Conservation (phyloP, 2,888 invertebrate species). For the Drosophila mimetica region DNA sequence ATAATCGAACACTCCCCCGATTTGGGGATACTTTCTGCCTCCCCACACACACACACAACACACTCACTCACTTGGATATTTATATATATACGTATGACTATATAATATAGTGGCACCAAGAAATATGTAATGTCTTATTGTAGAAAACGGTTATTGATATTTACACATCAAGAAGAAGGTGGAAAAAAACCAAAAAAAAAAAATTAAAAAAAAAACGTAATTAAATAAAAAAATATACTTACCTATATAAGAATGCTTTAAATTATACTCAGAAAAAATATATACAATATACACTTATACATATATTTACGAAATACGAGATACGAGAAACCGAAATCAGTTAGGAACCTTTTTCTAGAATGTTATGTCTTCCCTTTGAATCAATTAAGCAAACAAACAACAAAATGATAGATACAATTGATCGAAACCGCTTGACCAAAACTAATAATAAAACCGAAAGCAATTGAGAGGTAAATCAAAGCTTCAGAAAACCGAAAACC, state of each 20-base stretch:
- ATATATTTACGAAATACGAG: slow-evolving; percentile 41
- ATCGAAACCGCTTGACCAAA: slow-evolving; percentile 45
- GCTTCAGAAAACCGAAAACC: slow-evolving; percentile 22
- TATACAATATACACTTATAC: slow-evolving; percentile 68
- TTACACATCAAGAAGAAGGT: slow-evolving; percentile 67
- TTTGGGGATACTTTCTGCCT: slow-evolving; percentile 24
- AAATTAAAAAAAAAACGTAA: slow-evolving; percentile 16
- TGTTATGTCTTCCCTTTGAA: slow-evolving; percentile 79
- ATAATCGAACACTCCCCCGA: slow-evolving; percentile 5
- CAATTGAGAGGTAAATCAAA: slow-evolving; percentile 30
- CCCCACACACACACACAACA: slow-evolving; percentile 13
- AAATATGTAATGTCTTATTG: slow-evolving; percentile 66
- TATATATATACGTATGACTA: slow-evolving; percentile 42
- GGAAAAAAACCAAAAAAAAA: slow-evolving; percentile 31
- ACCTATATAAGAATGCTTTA: slow-evolving; percentile 53
- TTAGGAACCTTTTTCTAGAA: slow-evolving; percentile 78
- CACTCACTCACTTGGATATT: slow-evolving; percentile 29
- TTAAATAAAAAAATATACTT: slow-evolving; percentile 22
- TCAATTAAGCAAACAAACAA: slow-evolving; percentile 59
- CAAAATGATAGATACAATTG: slow-evolving; percentile 37
- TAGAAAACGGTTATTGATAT: slow-evolving; percentile 70
- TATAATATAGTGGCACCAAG: slow-evolving; percentile 66
- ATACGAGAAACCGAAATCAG: slow-evolving; percentile 54
- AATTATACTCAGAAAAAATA: slow-evolving; percentile 58
- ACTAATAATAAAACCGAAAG: slow-evolving; percentile 19